These are phyloP conservation scores for Gallinago media DNA, from an alignment of 2,113 vertebrate species.

Conservation along the genomic window DNA sequence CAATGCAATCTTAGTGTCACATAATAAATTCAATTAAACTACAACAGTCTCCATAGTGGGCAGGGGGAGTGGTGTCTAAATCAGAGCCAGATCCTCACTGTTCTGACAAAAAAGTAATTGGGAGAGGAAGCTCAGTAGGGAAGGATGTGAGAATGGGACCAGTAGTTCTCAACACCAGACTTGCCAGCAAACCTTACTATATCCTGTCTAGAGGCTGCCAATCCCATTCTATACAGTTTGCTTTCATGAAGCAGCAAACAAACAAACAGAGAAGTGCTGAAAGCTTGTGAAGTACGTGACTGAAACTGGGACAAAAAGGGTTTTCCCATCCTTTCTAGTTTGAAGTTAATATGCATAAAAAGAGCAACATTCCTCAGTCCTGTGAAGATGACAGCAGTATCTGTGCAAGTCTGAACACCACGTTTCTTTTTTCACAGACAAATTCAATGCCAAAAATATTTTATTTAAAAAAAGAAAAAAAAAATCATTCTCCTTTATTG, in stretches of 20 bases:
- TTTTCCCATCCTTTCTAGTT: background rate
- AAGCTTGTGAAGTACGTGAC: background rate
- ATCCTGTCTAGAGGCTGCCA: background rate
- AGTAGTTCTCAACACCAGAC: background rate
- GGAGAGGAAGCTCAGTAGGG: background rate
- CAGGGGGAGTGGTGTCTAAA: background rate
- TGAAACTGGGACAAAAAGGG: background rate
- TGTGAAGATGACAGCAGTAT: background rate
- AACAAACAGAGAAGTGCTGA: background rate
- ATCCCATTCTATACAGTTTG: background rate
- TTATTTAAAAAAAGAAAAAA: background rate
- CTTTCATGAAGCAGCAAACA: background rate
- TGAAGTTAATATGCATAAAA: background rate
- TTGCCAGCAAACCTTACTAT: background rate
- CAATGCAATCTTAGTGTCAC: background rate
- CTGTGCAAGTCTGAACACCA: background rate
- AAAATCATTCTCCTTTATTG: background rate
- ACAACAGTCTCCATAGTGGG: accelerated
- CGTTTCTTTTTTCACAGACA: background rate
- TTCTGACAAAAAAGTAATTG: background rate
- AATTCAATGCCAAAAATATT: slow-evolving; percentile 10
- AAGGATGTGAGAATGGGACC: background rate
- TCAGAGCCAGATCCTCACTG: accelerated
- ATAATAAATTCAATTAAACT: background rate
- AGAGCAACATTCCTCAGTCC: background rate